Evolutionary conservation across 92 coral and sea anemone genomes (phyloP).

Genomic region (Palythoa grandis): DNA sequence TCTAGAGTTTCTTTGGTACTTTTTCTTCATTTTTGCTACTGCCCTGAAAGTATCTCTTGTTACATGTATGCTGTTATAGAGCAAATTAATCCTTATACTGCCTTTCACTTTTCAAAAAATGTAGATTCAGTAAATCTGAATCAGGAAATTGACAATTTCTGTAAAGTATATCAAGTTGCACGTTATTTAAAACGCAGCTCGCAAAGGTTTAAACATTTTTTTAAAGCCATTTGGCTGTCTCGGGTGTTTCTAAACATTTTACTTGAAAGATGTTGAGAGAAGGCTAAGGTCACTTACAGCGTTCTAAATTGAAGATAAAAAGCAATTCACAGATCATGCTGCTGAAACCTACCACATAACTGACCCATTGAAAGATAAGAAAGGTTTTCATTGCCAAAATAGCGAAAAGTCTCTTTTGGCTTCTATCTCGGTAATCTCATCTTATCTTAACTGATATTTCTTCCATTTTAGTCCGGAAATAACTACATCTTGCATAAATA

Average conservation of each 20-base stretch:
- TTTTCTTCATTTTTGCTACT: not conserved
- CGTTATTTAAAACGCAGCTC: too few species aligned
- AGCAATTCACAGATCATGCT: not conserved
- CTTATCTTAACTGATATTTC: not conserved
- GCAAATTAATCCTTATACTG: too few species aligned
- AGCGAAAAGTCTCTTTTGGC: not conserved
- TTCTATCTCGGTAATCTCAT: not conserved
- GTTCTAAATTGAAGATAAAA: slow-evolving; percentile 27
- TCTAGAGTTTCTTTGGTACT: not conserved
- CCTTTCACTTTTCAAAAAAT: too few species aligned
- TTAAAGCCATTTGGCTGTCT: too few species aligned
- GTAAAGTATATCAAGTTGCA: too few species aligned
- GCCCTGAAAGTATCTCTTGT: not conserved
- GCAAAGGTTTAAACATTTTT: too few species aligned
- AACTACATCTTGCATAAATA: not conserved
- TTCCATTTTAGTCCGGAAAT: not conserved
- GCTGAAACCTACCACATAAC: slow-evolving; percentile 19
- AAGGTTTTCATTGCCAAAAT: not conserved
- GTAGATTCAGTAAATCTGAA: too few species aligned
- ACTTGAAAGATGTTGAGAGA: slow-evolving; percentile 8
- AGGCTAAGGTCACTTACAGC: slow-evolving; percentile 3
- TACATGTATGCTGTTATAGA: too few species aligned
- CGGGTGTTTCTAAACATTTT: not conserved
- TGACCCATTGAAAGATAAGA: not conserved
- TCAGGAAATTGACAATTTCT: too few species aligned